These are phyloP conservation scores for Tipula helvola DNA, from an alignment of 2,888 invertebrate species.

Conservation along the genomic window DNA sequence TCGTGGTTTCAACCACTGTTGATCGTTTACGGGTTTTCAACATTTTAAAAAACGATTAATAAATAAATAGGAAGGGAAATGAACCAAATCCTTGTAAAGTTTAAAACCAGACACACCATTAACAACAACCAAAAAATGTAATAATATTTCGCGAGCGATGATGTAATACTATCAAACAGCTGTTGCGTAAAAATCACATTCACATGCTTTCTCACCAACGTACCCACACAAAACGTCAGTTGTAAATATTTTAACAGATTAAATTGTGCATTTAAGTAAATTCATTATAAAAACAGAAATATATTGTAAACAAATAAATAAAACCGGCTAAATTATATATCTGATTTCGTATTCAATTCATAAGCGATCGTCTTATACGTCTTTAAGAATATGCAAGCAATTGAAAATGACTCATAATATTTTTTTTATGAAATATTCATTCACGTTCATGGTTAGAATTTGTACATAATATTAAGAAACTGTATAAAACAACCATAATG, in stretches of 20 bases:
- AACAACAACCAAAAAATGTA: too few species aligned
- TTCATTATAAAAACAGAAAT: background rate
- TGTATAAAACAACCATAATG: background rate
- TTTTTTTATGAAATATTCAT: background rate
- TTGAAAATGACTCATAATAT: background rate
- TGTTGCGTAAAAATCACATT: background rate
- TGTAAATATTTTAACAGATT: background rate
- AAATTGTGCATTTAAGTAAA: background rate
- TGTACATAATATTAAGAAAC: background rate
- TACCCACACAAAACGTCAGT: background rate
- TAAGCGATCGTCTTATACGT: background rate
- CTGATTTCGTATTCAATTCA: background rate
- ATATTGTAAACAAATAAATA: background rate
- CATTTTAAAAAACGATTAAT: too few species aligned
- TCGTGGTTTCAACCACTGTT: too few species aligned
- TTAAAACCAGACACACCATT: too few species aligned
- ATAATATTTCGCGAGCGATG: background rate
- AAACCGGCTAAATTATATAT: background rate
- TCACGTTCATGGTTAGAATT: background rate
- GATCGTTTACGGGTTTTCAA: too few species aligned
- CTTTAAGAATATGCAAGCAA: background rate
- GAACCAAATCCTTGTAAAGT: too few species aligned
- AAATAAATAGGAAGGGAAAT: too few species aligned
- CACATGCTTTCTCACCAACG: background rate
- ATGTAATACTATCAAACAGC: background rate